Evolutionary conservation across 2,113 vertebrate genomes (phyloP), one percentile per base, ranked within the genome.

Genomic region (Bungarus multicinctus): DNA sequence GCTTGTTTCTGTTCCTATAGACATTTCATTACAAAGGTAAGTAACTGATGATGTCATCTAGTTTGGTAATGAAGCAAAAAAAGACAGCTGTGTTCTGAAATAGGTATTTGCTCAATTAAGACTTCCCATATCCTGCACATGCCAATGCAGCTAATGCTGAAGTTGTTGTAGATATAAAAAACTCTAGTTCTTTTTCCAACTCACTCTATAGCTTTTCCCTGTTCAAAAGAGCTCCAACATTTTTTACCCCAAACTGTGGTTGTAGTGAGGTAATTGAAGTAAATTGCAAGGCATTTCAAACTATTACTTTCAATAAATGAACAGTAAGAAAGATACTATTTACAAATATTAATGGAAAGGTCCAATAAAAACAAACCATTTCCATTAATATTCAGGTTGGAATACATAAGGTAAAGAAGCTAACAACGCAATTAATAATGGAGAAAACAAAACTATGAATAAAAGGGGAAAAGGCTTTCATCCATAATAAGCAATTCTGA

Each of bases 401-500:
- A 64, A 64, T 64, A 90, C 20, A 27, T 50, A 90, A 7, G 52
- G 34, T 3, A 74, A 25, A 3, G 60, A 91, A n/a, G 14, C 20
- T 6, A 55, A 27, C 52, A 85, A 55, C 25, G 10, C 22, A 55
- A n/a, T 27, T 85, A 91, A 89, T 43, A 27, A 12, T 55, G 11
- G 11, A 23, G 54, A 85, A 91, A 39, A 85, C 27, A 85, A 7
- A 27, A 30, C 27, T 87, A 87, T 64, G 30, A 23, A 69, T 6
- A 30, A 30, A 53, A 88, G 9, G 57, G 25, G 12, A 54, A 12
- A 11, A 50, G 47, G 27, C 25, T 8, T 47, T 86, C 16, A 96
- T 94, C 87, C 90, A 94, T 91, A 74, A 34, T 1, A 52, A 92
- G 91, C 86, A 88, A 88, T 23, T 53, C 12, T 58, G 5, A 69